A percentile compares a stretch with the other conserved stretches of the same genome.
Evolutionary conservation across 2,888 invertebrate genomes (phyloP).

Genomic region (Caenorhabditis wallacei): DNA sequence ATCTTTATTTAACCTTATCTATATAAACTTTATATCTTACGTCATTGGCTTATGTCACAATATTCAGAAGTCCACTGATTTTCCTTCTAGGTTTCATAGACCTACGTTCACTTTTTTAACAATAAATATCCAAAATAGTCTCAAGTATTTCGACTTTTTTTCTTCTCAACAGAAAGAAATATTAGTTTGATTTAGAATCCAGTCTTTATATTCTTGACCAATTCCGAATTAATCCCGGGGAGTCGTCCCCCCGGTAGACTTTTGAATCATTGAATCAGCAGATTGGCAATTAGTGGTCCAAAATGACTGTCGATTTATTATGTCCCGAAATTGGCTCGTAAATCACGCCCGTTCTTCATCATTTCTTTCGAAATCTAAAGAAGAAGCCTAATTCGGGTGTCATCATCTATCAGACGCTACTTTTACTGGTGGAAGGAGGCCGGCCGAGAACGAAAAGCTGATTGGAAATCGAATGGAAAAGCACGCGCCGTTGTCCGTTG

Average conservation of each 20-base stretch:
- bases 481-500: slow-evolving; percentile 31
- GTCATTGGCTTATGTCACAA: too few species aligned
- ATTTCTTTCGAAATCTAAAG: slow-evolving; percentile 41
- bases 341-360: slow-evolving; percentile 54
- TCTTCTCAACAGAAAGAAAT: background rate
- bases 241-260: slow-evolving; percentile 23
- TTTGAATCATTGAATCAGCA: slow-evolving; percentile 33
- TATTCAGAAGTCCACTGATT: too few species aligned
- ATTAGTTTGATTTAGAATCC: background rate
- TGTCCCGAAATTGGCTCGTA: slow-evolving; percentile 56
- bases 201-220: background rate
- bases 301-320: slow-evolving; percentile 45
- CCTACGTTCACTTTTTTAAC: too few species aligned
- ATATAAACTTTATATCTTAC: too few species aligned
- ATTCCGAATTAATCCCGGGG: slow-evolving; percentile 18
- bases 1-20: background rate
- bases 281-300: slow-evolving; percentile 36
- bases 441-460: slow-evolving; percentile 25
- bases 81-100: too few species aligned
- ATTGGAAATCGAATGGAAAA: slow-evolving; percentile 37
- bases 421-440: slow-evolving; percentile 1
- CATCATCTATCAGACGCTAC: slow-evolving; percentile 54
- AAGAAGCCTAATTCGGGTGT: slow-evolving; percentile 50
- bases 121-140: too few species aligned
- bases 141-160: too few species aligned